These are phyloP conservation scores for Sebastes variabilis DNA, from an alignment of 2,797 vertebrate species.

Conservation along the genomic window DNA sequence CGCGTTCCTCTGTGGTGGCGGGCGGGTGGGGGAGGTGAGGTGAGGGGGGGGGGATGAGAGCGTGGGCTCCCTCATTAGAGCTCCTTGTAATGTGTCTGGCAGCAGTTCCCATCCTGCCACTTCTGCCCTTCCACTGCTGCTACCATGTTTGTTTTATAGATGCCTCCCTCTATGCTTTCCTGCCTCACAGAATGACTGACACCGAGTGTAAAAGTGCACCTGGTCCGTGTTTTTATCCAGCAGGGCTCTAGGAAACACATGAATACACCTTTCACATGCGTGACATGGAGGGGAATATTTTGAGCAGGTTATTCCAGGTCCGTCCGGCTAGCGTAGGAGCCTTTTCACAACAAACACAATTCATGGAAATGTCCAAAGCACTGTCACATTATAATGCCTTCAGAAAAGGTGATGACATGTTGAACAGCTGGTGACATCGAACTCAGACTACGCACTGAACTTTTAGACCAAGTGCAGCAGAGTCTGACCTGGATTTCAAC, in stretches of 20 bases:
- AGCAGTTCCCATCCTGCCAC: slow-evolving; percentile 80
- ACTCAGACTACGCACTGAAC: slow-evolving; percentile 30
- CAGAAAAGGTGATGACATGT: slow-evolving; percentile 54
- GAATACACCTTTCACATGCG: slow-evolving; percentile 49
- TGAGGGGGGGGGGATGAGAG: slow-evolving; percentile 39
- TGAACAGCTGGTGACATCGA: slow-evolving; percentile 35
- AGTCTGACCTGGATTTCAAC: slow-evolving; percentile 59
- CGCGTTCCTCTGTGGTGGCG: slow-evolving; percentile 70
- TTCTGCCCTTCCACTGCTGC: slow-evolving; percentile 77
- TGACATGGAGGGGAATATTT: slow-evolving; percentile 55
- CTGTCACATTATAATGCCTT: slow-evolving; percentile 28
- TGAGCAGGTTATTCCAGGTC: slow-evolving; percentile 58
- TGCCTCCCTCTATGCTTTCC: slow-evolving; percentile 63
- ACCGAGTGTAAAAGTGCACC: slow-evolving; percentile 47
- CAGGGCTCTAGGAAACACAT: slow-evolving; percentile 55
- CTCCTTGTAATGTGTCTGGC: slow-evolving; percentile 83
- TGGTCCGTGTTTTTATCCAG: slow-evolving; percentile 62
- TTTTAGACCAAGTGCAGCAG: slow-evolving; percentile 49
- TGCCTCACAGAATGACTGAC: slow-evolving; percentile 72
- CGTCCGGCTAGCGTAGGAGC: not conserved
- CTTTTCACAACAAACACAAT: slow-evolving; percentile 41
- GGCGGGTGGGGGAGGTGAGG: not conserved
- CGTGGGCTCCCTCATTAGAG: slow-evolving; percentile 81
- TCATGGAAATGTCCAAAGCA: slow-evolving; percentile 33
- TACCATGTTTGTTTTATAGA: slow-evolving; percentile 79